Evolutionary conservation across 2,113 vertebrate species (phyloP), one percentile per base, ranked within the genome.

Genomic region (Telmatochromis bifrenatus): DNA sequence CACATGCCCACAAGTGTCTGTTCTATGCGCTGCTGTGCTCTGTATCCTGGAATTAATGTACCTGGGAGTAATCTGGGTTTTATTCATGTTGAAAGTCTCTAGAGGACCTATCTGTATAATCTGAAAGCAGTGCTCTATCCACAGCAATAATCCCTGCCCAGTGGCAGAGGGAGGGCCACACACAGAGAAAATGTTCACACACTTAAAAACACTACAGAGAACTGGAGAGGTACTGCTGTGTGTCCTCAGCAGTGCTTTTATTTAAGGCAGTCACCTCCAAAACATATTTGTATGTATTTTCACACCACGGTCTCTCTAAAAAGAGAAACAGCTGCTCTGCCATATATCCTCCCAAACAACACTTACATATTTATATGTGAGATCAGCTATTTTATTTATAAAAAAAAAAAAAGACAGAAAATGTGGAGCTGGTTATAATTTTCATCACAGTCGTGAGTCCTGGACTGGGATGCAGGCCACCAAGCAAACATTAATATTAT

Each of bases 1-100:
- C 19, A 33, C 49, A 26, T 81, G 77, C 81, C 17, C 12, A 35
- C 19, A 62, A n/a, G 84, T 79, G 56, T 84, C 19, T 28, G 55
- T 82, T 79, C 80, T 13, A 35, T 79, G 54, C 58, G 42, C 42
- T 60, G 28, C n/a, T 73, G 37, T 42, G 17, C 7, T 26, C 54
- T 80, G 58, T 84, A 58, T 87, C 21, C 82, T 83, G 80, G 90
- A 87, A 81, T 90, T 92, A 90, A 91, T 77, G 82, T 77, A 60
- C 5, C 82, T 65, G 83, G 7, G 5, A 87, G 86, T 94, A 94
- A 95, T 94, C 93, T 82, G 90, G 91, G 86, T 87, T 91, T 93
- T 89, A 91, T 33, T 75, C 42, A 65, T 79, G 82, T 70, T 88
- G 31, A 84, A 87, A 89, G 87, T 91, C 58, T 79, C 81, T 26